phyloP scores from a whole-genome alignment of 2,113 vertebrate genomes.

The Coryphaenoides rupestris region DNA sequence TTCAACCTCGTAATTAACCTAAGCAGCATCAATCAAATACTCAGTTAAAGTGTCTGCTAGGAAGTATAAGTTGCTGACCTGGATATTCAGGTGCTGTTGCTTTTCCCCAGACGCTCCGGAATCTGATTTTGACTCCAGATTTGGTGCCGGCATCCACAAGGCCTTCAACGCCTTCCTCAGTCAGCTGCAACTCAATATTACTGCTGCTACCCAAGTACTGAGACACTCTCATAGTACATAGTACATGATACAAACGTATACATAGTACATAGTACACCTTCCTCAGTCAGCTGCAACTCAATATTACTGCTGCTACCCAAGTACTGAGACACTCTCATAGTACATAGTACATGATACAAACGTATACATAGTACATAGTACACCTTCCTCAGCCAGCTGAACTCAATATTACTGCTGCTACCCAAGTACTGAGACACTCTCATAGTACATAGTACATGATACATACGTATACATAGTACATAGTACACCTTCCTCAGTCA shows the following conservation, averaged over 20 bases:
- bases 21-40: background rate
- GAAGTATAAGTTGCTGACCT: no score
- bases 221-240: no score
- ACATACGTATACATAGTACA: background rate
- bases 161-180: conserved; percentile 74
- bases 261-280: background rate
- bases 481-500: no score
- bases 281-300: no score
- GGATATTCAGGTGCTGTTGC: background rate
- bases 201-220: conserved; percentile 51
- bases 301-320: no score
- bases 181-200: conserved; percentile 71
- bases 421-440: no score
- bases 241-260: background rate
- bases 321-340: no score
- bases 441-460: no score
- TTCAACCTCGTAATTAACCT: background rate
- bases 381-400: no score
- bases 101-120: background rate
- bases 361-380: background rate
- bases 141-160: conserved; percentile 51
- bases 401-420: no score
- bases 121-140: conserved; percentile 40
- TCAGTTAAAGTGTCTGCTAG: background rate
- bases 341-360: background rate